Conservation (phyloP, 1,140 invertebrate genomes). For the Lasaia peninsularis region DNA sequence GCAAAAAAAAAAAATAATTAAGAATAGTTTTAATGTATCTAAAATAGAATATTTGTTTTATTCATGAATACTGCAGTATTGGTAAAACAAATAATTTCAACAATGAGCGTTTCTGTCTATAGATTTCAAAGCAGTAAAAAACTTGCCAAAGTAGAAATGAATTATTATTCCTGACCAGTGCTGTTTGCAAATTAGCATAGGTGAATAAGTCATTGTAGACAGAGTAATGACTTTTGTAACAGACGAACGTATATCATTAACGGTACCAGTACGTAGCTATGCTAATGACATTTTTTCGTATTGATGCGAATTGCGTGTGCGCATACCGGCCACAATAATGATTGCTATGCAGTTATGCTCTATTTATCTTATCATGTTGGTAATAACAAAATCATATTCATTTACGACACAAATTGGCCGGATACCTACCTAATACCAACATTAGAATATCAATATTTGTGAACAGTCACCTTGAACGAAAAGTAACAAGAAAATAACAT, state of each 20-base stretch:
- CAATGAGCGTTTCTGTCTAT: too few relatives aligned
- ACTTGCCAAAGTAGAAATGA: not conserved
- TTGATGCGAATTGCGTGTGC: constrained; percentile 54
- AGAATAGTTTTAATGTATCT: too few relatives aligned
- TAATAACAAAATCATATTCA: constrained; percentile 51
- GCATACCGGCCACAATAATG: constrained; percentile 54
- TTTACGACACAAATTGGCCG: constrained; percentile 28
- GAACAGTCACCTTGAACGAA: too few relatives aligned
- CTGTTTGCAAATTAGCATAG: constrained; percentile 19
- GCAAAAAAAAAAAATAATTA: too few relatives aligned
- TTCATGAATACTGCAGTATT: too few relatives aligned
- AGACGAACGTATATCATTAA: not conserved
- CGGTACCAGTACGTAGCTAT: constrained; percentile 31
- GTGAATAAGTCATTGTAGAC: constrained; percentile 18
- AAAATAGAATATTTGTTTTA: too few relatives aligned
- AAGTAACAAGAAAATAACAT: too few relatives aligned
- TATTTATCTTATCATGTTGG: constrained; percentile 63
- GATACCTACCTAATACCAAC: constrained; percentile 2
- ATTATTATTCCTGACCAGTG: constrained; percentile 6
- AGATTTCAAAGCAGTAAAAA: not conserved
- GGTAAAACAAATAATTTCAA: too few relatives aligned
- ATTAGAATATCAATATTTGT: not conserved
- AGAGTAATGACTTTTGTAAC: constrained; percentile 6
- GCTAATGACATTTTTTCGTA: constrained; percentile 62
- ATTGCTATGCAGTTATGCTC: constrained; percentile 45